Evolutionary conservation across 2,797 vertebrate genomes (phyloP), one percentile per base, ranked within the genome.

Genomic region (Halcyon leucocephala): DNA sequence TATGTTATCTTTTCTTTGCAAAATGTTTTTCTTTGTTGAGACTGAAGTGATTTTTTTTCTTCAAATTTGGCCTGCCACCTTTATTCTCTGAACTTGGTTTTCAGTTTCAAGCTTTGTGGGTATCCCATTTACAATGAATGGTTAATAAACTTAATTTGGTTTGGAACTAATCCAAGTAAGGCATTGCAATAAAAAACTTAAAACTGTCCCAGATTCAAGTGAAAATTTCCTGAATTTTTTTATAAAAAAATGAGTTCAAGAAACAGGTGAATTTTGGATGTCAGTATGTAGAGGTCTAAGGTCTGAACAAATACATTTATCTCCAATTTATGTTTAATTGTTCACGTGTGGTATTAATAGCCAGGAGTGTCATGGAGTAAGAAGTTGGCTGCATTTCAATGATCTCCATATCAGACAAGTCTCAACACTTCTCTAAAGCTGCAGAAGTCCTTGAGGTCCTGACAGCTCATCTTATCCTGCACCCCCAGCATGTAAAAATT

Each of bases 401-500:
- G 49, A 79, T 26, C 6, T 62, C 21, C 54, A 0, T 37, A 10
- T 84, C 31, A 74, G 39, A n/a, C 33, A 83, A 76, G 12, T 12
- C 62, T 80, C 60, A 73, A 39, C 20, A 28, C 9, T 19, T 41
- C 44, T 77, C 25, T 84, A 62, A 81, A 80, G 46, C 42, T 85
- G n/a, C 29, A 61, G 41, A 61, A 65, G 22, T 52, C 72, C 44
- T 7, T 31, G 48, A 64, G 19, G 41, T 72, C 3, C 1, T 71
- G n/a, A 20, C 41, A 61, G 25, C 44, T 31, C 22, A 6, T 67
- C 52, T 55, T 71, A 28, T 83, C 18, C 28, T 77, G 16, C 1
- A 0, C 66, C 42, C 42, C 44, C 55, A 61, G 42, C 25, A 58
- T 0, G 0, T 55, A 64, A 71, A 80, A 52, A 4, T 81, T 69